Conservation (phyloP, 2,797 vertebrate species). For the Oceanodroma leucorhoa region DNA sequence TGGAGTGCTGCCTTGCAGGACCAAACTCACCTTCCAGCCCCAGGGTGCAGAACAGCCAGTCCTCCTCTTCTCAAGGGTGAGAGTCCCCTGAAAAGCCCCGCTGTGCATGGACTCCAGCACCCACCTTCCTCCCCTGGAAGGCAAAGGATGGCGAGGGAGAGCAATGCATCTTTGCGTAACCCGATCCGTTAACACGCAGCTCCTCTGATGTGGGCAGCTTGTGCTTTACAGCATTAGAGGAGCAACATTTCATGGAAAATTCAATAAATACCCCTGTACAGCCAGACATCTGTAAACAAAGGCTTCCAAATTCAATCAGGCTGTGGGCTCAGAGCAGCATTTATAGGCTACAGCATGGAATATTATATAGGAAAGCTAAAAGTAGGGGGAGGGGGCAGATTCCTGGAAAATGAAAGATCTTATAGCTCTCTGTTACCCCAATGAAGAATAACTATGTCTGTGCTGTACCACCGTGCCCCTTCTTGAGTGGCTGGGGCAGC, state of each 20-base stretch:
- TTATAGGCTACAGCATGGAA: slow-evolving; percentile 81
- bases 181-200: slow-evolving; percentile 75
- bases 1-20: neutral
- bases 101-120: neutral
- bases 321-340: slow-evolving; percentile 80
- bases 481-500: neutral
- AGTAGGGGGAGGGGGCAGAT: slow-evolving; percentile 71
- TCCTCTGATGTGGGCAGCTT: slow-evolving; percentile 84
- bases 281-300: slow-evolving; percentile 89
- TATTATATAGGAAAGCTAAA: slow-evolving; percentile 80
- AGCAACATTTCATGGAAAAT: slow-evolving; percentile 89
- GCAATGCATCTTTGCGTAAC: slow-evolving; percentile 78
- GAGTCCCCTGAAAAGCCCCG: neutral
- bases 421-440: neutral
- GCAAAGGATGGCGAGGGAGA: slow-evolving; percentile 4
- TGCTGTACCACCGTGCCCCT: neutral
- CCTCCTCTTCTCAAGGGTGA: neutral
- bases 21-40: neutral
- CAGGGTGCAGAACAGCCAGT: neutral
- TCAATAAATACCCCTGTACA: slow-evolving; percentile 86
- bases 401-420: slow-evolving; percentile 76
- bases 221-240: slow-evolving; percentile 86
- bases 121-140: neutral
- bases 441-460: neutral
- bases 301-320: slow-evolving; percentile 87